Evolutionary conservation across 30 jellyfish, hydroid and myxozoan genomes (phyloP), one percentile per base, ranked within the genome.

Genomic region (Pseudorhiza aurosa): DNA sequence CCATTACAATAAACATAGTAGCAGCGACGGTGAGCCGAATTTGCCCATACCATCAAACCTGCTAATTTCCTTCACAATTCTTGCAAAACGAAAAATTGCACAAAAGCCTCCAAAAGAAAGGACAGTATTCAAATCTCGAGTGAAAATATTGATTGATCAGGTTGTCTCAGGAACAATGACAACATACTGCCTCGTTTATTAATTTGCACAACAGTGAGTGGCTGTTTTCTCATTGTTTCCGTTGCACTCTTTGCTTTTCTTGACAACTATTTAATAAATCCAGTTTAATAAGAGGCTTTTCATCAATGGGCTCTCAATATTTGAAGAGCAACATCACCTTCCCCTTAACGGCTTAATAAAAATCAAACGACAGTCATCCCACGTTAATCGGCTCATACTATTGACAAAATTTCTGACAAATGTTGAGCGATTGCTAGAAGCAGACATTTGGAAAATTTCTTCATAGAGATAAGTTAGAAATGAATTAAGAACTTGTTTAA

Each of bases 111-210:
- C n/a, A n/a, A n/a, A n/a, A n/a, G n/a, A n/a, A n/a, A n/a, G n/a
- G n/a, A n/a, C n/a, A n/a, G n/a, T n/a, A n/a, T n/a, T 46, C 60
- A 46, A 46, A 46, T 14, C 14, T 5, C 4, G 14, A 46, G 18
- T 27, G 22, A 19, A 53, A 19, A 19, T 36, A 15, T 18, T 53
- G 67, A 53, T 53, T 53, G 67, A 53, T 53, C 67, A 53, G 67
- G 67, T 53, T 53, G 36, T 1, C 4, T 53, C 12, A 2, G 8
- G n/a, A 1, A 53, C 36, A 53, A 53, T 53, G 24, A 53, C 32
- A 53, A 19, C 4, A 22, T 19, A 9, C 2, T 53, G 32, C 67
- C 24, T 3, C 24, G 67, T 53, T n/a, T 53, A 15, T 24, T 53
- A 53, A 53, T 53, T 53, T 53, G 24, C 2, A 53, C 35, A 53